These are phyloP conservation scores for Lobophora halterata DNA, from an alignment of 2,888 invertebrate species.

Conservation along the genomic window DNA sequence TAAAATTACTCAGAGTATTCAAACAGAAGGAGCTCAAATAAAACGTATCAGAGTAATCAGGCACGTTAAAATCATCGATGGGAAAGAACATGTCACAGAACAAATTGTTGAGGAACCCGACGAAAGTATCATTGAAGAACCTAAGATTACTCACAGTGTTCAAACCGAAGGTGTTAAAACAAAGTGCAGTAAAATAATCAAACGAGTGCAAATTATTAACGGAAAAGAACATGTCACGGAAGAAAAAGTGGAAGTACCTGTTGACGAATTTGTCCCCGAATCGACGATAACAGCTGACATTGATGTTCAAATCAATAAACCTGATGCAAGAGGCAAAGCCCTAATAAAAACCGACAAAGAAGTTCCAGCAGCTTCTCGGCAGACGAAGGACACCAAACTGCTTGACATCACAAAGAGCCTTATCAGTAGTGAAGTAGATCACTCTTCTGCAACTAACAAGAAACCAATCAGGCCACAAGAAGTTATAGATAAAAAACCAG, in stretches of 20 bases:
- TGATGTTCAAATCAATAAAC: too few species aligned
- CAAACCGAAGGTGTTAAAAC: constrained; percentile 56
- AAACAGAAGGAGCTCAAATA: constrained; percentile 88
- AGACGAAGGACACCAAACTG: constrained; percentile 17
- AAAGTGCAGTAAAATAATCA: constrained; percentile 81
- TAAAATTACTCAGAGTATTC: constrained; percentile 86
- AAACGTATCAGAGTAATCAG: constrained; percentile 88
- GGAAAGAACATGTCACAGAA: constrained; percentile 90
- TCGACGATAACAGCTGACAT: too few species aligned
- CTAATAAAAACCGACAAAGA: too few species aligned
- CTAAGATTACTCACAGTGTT: constrained; percentile 47
- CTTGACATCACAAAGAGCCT: constrained; percentile 30
- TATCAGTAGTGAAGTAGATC: too few species aligned
- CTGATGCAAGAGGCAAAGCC: too few species aligned
- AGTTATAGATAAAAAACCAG: too few species aligned
- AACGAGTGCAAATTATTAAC: constrained; percentile 86
- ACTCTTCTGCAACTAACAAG: too few species aligned
- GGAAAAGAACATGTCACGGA: constrained; percentile 90
- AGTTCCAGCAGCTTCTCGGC: not conserved
- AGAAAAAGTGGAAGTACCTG: constrained; percentile 89
- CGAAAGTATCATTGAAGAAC: constrained; percentile 85
- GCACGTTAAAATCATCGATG: constrained; percentile 88
- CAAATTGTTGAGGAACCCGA: constrained; percentile 93
- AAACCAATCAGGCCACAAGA: too few species aligned
- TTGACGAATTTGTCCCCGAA: too few species aligned